A percentile compares a stretch with the other conserved stretches of the same genome.
Conservation (phyloP, 2,797 vertebrate genomes). For the Microctenopoma lineatum region DNA sequence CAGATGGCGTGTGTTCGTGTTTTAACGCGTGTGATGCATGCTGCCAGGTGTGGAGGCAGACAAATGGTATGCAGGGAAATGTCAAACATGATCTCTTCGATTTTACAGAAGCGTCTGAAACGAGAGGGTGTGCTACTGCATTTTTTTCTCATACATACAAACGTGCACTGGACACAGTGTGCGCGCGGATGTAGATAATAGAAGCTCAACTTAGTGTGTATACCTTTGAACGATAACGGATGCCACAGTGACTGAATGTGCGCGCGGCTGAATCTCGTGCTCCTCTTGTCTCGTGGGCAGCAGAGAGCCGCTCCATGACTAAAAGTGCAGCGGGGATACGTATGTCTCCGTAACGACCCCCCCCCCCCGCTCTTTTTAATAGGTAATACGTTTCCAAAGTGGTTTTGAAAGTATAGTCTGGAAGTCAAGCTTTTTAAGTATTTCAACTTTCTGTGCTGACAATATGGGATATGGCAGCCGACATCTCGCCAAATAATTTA, state of each 20-base stretch:
- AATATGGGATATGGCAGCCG: slow-evolving; percentile 31
- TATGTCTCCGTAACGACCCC: slow-evolving; percentile 7
- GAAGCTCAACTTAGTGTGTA: fast-evolving
- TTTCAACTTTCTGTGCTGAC: slow-evolving; percentile 49
- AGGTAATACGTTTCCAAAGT: slow-evolving; percentile 20
- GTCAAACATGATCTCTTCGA: neutral
- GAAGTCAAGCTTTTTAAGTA: slow-evolving; percentile 27
- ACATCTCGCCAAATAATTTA: slow-evolving; percentile 71
- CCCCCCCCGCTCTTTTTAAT: slow-evolving; percentile 3
- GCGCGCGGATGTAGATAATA: neutral
- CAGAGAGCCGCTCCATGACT: neutral
- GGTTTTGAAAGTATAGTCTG: slow-evolving; percentile 3
- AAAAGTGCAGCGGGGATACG: slow-evolving; percentile 9
- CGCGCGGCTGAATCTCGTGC: slow-evolving; percentile 13
- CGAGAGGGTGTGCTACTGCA: too few species aligned
- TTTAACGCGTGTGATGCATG: neutral
- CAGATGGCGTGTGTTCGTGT: neutral
- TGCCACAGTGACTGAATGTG: neutral
- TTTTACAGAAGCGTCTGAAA: neutral
- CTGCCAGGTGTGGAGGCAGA: neutral
- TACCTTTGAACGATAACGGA: neutral
- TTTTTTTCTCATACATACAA: too few species aligned
- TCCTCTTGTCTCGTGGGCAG: slow-evolving; percentile 6
- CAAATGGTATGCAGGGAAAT: neutral
- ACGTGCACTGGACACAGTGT: too few species aligned